Base-by-base conservation (phyloP, 2,888 invertebrate genomes). In the Thereva nobilitata region DNA sequence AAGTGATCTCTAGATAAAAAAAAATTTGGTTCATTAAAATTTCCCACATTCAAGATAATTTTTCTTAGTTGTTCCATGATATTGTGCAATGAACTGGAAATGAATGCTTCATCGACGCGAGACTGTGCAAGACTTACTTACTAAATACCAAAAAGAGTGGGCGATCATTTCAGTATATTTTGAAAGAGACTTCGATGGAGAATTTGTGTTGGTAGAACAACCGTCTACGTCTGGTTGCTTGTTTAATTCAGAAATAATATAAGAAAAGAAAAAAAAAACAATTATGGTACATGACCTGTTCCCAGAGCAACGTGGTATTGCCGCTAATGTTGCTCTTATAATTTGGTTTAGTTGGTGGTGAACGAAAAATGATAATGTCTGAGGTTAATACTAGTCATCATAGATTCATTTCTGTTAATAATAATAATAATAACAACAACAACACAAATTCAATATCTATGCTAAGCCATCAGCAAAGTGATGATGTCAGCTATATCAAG, bases 81-180 rank as follows among this genome's bases (percentile, higher is more conserved):
- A 54, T 64, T 64, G 64, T 54, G 54, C 64, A 64, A 64, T 64
- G 54, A 53, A 45, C 38, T 54, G 64, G 64, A 64, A 64, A 64
- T 45, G 23, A 23, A 23, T 23, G 23, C 23, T 23, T 23, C 23
- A 23, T 23, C 23, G 23, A 23, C 23, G 23, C 23, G 23, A 23
- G 23, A 23, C 23, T 23, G 23, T 23, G 23, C 23, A 23, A 23
- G 23, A 23, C 23, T 23, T 23, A 23, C 23, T 23, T 37, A 64
- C 37, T 12, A 54, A 64, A 64, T 37, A 45, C 41, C 6, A 38
- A 12, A 5, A 10, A 4, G 38, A 45, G 45, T 45, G 53, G 45
- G 54, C 54, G 64, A 23, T 23, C 23, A 23, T 23, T 61, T 38
- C n/a, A 41, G n/a, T 55, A 50, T 50, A 50, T 50, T 61, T 50